Base-by-base conservation (phyloP, 2,888 invertebrate genomes). In the Octodonta nipae region DNA sequence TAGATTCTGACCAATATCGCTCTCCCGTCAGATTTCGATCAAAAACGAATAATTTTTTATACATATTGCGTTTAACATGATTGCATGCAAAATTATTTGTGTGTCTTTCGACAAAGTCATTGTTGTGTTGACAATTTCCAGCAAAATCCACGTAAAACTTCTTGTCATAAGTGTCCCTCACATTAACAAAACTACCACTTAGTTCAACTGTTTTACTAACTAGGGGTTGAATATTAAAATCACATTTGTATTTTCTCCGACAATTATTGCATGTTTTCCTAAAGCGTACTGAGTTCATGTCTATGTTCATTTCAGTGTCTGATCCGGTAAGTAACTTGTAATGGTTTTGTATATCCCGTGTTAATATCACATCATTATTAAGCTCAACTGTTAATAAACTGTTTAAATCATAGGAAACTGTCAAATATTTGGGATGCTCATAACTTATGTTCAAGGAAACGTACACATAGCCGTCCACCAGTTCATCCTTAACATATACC, bases 381-480 rank as follows among this genome's bases (percentile, higher is more conserved):
- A 49, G 22, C 7, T 17, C 5, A n/a, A 49, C 26, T 26, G 34
- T 33, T 13, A 44, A 24, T 3, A 34, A 35, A 13, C 39, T 30
- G 22, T 44, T 42, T 22, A 33, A 36, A 14, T 40, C 37, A 28
- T 43, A 52, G 3, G 26, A 20, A 5, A 52, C 45, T 2, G 45
- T 44, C 4, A 38, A 37, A 29, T 52, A 52, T 27, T 47, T 29
- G 1, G 49, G 44, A 36, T 52, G 51, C 24, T 50, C 45, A 33
- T 43, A 52, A 30, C 43, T 32, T 32, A 44, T 50, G 13, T 31
- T 29, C 12, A 50, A 26, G 5, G 38, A 40, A 12, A 52, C 40
- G 15, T 42, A 49, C 2, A 52, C 50, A 35, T 47, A 52, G 12
- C 44, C 48, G 27, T 48, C 48, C 4, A 46, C 44, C 7, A 49